phyloP scores from a whole-genome alignment of 1,140 invertebrate genomes.

The Alviniconcha marisindica region DNA sequence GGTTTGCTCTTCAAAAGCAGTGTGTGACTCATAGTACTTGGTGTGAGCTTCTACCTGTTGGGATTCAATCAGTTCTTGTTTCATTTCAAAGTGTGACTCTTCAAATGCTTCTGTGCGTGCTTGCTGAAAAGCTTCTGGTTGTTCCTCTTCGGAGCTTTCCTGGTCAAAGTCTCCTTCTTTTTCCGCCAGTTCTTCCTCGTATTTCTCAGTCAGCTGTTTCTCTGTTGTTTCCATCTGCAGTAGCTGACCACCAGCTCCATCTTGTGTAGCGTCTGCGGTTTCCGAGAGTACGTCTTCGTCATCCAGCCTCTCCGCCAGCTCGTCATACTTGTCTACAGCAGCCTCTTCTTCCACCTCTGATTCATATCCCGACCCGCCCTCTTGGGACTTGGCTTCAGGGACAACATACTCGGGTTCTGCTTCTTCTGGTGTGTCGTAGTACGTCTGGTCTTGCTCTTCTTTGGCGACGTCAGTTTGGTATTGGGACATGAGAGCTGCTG shows the following conservation, averaged over 20 bases:
- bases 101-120: background rate
- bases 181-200: conserved; percentile 36
- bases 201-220: conserved; percentile 32
- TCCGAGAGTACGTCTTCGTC: conserved; percentile 22
- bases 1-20: no score
- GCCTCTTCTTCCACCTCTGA: conserved; percentile 29
- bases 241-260: conserved; percentile 14
- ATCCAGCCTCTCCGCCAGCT: background rate
- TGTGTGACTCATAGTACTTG: no score
- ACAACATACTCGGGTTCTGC: background rate
- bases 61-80: background rate
- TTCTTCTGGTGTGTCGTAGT: conserved; percentile 5
- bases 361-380: conserved; percentile 33
- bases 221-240: conserved; percentile 27
- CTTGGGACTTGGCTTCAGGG: background rate
- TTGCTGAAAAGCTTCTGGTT: background rate
- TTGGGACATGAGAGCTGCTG: conserved; percentile 48
- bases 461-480: background rate
- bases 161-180: conserved; percentile 17
- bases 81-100: background rate
- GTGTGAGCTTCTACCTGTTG: conserved; percentile 16
- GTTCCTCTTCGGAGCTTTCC: background rate
- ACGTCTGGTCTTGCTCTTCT: background rate
- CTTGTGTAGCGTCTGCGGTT: conserved; percentile 41
- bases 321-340: conserved; percentile 19